Base-by-base conservation (phyloP, 2,888 invertebrate species). In the Elegia similella region DNA sequence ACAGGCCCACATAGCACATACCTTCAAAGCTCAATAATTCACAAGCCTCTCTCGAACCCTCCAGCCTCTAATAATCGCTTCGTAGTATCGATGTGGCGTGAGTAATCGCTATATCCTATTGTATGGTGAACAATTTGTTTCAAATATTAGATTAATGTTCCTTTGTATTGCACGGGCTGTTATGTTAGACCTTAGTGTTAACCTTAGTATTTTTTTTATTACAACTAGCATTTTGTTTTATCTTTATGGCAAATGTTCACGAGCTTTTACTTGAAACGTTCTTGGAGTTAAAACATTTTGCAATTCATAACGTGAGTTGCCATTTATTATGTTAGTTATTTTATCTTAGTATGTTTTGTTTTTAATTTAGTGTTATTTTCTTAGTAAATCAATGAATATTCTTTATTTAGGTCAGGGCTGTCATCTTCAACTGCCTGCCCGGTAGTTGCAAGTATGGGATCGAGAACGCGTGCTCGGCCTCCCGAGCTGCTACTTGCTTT, bases 1-100 rank as follows among this genome's bases (percentile, higher is more conserved):
- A 78, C 73, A 69, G 63, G 62, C 67, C 70, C 75, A 79, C 82
- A 82, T 82, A 81, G 76, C 77, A 79, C 82, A 82, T 82, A 81
- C 77, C 77, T 73, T 69, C 71, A 72, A 66, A 56, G 48, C 42
- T 42, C 70, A 75, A 78, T 84, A 77, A 76, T 72, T 79, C 73
- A 76, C 69, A 69, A 69, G 63, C 66, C 61, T 64, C 48, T 67
- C 62, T 54, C 43, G 56, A 42, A 58, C 59, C 62, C 62, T 59
- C 57, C 38, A 61, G 60, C 60, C 60, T 57, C 57, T 58, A 61
- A 65, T 68, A 69, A 66, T 65, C 64, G 64, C 64, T 67, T 67
- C 71, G 66, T 67, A 44, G 58, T 65, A 69, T 69, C 63, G 63
- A 70, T 64, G 66, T 76, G 74, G 73, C 73, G 64, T 72, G 72